These are phyloP conservation scores for Hyperopisus bebe DNA, from an alignment of 2,113 vertebrate genomes.

Conservation along the genomic window DNA sequence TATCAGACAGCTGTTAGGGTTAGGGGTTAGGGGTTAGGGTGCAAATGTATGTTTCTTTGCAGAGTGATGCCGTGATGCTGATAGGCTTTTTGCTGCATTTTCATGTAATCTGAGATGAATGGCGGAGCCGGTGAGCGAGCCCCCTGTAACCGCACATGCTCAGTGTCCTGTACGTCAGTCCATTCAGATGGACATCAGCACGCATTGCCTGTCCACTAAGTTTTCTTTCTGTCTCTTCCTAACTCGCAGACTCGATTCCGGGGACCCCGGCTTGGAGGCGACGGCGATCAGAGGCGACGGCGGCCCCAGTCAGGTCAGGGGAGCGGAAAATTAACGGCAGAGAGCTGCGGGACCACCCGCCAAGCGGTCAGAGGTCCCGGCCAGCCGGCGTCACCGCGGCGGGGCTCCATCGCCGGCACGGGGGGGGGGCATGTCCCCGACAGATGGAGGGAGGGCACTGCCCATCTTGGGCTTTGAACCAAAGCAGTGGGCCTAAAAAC, in stretches of 20 bases:
- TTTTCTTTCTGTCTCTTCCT: not conserved
- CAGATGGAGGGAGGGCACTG: constrained; percentile 10
- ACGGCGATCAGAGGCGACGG: not conserved
- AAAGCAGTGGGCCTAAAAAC: not conserved
- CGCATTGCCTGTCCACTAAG: not conserved
- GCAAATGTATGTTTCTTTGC: not conserved
- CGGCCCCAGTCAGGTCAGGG: not conserved
- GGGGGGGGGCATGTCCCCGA: not conserved
- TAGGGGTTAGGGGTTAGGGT: not conserved
- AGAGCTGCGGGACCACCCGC: not conserved
- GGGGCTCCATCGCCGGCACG: not conserved
- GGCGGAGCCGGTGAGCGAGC: not conserved
- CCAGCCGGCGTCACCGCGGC: not conserved
- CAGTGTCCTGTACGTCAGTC: not conserved
- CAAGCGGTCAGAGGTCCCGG: not conserved
- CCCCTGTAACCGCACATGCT: not conserved
- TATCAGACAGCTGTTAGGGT: not conserved
- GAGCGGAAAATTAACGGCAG: not conserved
- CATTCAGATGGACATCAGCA: not conserved
- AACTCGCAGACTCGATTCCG: not conserved
- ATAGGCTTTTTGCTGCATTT: not conserved
- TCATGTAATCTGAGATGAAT: not conserved
- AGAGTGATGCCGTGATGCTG: not conserved
- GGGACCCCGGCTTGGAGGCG: not conserved
- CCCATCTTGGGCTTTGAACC: not conserved